These are phyloP conservation scores for Xyrauchen texanus DNA, from an alignment of 2,113 vertebrate species.

Conservation along the genomic window DNA sequence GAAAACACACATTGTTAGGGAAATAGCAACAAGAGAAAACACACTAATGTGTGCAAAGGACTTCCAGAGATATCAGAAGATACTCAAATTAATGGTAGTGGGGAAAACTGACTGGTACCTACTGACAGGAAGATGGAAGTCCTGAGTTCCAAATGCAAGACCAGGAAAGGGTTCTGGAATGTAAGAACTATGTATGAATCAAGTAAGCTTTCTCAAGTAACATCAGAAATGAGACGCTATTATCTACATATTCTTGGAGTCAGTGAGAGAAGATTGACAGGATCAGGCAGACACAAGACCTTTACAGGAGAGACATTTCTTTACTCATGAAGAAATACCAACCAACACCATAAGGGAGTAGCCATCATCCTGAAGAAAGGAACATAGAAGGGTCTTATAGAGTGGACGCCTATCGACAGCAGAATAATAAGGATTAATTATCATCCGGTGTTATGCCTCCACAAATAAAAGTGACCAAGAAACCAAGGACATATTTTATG, in stretches of 20 bases:
- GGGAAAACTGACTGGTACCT: too few species aligned
- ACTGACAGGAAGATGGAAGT: too few species aligned
- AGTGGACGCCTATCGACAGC: slow-evolving; percentile 17
- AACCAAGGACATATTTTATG: too few species aligned
- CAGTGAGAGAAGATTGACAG: slow-evolving; percentile 8
- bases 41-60: background rate
- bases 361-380: slow-evolving; percentile 26
- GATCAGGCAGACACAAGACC: slow-evolving; percentile 1
- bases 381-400: background rate
- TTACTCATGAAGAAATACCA: background rate
- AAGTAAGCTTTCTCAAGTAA: background rate
- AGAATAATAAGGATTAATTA: background rate
- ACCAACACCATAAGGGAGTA: background rate
- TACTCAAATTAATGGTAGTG: too few species aligned
- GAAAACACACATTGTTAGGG: background rate
- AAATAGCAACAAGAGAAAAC: background rate
- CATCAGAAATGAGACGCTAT: background rate
- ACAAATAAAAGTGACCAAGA: background rate
- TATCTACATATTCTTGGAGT: background rate
- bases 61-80: background rate
- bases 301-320: slow-evolving; percentile 2
- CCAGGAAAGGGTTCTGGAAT: background rate
- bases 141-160: too few species aligned
- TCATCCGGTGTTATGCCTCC: background rate
- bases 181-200: background rate